Conservation (phyloP, 2,797 vertebrate species). For the Chloroceryle inda region DNA sequence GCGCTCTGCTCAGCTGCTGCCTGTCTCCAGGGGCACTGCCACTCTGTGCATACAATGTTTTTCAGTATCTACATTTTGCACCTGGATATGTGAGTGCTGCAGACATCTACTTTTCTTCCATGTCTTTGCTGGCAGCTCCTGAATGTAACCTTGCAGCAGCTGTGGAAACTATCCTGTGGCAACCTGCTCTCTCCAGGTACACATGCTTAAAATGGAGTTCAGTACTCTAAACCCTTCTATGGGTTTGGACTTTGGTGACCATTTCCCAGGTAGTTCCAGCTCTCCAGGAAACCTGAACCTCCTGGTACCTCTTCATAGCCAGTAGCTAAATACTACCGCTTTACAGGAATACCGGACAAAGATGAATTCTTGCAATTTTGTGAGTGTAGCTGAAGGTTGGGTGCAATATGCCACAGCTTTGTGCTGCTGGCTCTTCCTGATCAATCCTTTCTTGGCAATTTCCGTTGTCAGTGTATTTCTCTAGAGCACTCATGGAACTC, state of each 20-base stretch:
- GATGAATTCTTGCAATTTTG: background rate
- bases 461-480: background rate
- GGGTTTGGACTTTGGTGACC: background rate
- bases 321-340: background rate
- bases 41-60: background rate
- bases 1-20: background rate
- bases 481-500: accelerated
- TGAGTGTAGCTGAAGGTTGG: background rate
- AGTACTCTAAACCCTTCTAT: background rate
- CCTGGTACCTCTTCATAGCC: background rate
- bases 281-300: background rate
- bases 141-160: background rate
- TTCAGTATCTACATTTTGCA: background rate
- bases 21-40: background rate
- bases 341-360: background rate
- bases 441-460: background rate
- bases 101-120: background rate
- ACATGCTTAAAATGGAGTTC: background rate
- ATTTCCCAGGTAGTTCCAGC: background rate
- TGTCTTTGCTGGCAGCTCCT: background rate
- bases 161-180: background rate
- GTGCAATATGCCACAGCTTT: background rate
- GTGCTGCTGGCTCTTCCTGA: background rate
- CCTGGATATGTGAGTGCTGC: background rate
- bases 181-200: background rate